Conservation (phyloP, 2,113 vertebrate species). For the Epinephelus moara region DNA sequence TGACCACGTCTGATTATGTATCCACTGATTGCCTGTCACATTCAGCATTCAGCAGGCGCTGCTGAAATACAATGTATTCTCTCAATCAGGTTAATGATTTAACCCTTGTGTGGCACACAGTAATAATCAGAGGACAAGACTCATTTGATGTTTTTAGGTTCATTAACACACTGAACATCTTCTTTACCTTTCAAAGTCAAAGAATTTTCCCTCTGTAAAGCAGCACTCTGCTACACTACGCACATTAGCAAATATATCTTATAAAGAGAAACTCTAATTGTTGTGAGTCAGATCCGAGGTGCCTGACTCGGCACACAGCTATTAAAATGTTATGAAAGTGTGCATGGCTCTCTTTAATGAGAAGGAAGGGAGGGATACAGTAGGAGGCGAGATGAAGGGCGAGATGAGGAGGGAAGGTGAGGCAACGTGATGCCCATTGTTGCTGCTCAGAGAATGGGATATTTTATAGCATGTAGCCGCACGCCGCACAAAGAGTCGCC, state of each 20-base stretch:
- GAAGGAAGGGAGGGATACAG: slow-evolving; percentile 26
- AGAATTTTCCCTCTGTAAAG: slow-evolving; percentile 3
- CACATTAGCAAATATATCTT: slow-evolving; percentile 20
- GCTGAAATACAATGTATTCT: slow-evolving; percentile 20
- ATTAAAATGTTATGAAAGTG: slow-evolving; percentile 71
- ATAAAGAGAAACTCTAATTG: slow-evolving; percentile 57
- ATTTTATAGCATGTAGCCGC: slow-evolving; percentile 66
- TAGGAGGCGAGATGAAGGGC: slow-evolving; percentile 23
- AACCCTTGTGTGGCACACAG: slow-evolving; percentile 8
- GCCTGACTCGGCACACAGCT: slow-evolving; percentile 9
- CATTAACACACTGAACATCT: slow-evolving; percentile 8
- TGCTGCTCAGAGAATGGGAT: slow-evolving; percentile 44
- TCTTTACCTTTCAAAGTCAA: slow-evolving; percentile 4
- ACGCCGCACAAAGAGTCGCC: slow-evolving; percentile 37
- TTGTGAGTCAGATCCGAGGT: slow-evolving; percentile 41
- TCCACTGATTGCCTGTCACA: slow-evolving; percentile 42
- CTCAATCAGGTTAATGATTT: slow-evolving; percentile 34
- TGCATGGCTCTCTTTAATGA: slow-evolving; percentile 63
- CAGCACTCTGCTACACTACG: slow-evolving; percentile 13
- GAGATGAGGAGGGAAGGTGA: slow-evolving; percentile 24
- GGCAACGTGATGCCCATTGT: slow-evolving; percentile 47
- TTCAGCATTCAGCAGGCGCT: slow-evolving; percentile 18
- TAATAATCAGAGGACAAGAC: slow-evolving; percentile 8
- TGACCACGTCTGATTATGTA: slow-evolving; percentile 48
- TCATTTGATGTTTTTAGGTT: neutral